phyloP scores from a whole-genome alignment of 2,113 vertebrate genomes.

The Vulpes lagopus region DNA sequence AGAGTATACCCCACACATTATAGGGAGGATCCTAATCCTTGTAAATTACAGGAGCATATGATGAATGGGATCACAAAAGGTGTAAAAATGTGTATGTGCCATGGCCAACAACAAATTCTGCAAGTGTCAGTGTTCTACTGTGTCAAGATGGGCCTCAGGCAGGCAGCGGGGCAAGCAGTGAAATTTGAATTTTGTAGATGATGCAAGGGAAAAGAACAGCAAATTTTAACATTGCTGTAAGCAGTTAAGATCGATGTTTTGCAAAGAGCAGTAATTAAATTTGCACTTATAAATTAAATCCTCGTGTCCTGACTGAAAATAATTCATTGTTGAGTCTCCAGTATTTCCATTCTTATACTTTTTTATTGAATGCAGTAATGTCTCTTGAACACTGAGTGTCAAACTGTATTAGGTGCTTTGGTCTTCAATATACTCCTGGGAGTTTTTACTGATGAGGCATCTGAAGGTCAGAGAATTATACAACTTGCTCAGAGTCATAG shows the following conservation, averaged over 20 bases:
- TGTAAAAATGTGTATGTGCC: conserved; percentile 48
- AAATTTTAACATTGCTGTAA: conserved; percentile 54
- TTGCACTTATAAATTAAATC: conserved; percentile 77
- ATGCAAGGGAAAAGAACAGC: not conserved
- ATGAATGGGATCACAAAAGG: not conserved
- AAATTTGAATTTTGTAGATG: conserved; percentile 19
- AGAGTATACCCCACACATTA: conserved; percentile 45
- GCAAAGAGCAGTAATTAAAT: conserved; percentile 76
- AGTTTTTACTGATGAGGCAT: not conserved
- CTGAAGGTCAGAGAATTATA: not conserved
- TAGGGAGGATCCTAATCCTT: conserved; percentile 64
- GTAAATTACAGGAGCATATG: conserved; percentile 36
- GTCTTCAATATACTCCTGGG: not conserved
- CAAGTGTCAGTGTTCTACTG: not conserved
- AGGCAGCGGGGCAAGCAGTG: not conserved
- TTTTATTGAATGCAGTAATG: conserved; percentile 32
- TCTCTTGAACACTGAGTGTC: not conserved
- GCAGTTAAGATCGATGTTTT: conserved; percentile 62
- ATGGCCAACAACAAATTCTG: conserved; percentile 38
- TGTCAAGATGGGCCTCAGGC: not conserved
- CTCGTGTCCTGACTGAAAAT: conserved; percentile 58
- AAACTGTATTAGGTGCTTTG: not conserved
- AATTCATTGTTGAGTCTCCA: conserved; percentile 66
- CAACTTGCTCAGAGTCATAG: conserved; percentile 42
- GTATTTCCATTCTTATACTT: conserved; percentile 56